These are phyloP conservation scores for Micrasema minimum DNA, from an alignment of 1,140 invertebrate species.

Conservation along the genomic window DNA sequence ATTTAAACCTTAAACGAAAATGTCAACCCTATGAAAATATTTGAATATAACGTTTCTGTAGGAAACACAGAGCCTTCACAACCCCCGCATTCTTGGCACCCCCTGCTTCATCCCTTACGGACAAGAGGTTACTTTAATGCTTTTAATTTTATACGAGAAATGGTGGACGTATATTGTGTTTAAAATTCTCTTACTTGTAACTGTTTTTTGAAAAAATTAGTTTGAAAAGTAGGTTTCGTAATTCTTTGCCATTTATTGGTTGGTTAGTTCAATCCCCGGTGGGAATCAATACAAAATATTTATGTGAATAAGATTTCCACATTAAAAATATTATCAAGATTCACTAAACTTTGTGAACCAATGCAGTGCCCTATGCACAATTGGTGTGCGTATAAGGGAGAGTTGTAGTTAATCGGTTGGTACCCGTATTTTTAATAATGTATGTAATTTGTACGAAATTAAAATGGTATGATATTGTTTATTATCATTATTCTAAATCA, in stretches of 20 bases:
- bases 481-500: background rate
- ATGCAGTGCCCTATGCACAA: too few species aligned
- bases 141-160: constrained; percentile 49
- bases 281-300: too few species aligned
- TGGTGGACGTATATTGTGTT: constrained; percentile 32
- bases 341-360: too few species aligned
- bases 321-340: background rate
- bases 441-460: background rate
- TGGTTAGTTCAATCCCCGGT: too few species aligned
- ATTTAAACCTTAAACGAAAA: constrained; percentile 53
- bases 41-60: constrained; percentile 53
- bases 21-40: constrained; percentile 54
- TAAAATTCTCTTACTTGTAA: background rate
- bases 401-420: too few species aligned
- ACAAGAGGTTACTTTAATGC: constrained; percentile 49
- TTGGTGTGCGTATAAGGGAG: too few species aligned
- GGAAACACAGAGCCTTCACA: constrained; percentile 45
- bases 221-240: background rate
- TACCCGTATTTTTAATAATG: background rate
- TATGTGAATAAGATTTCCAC: background rate
- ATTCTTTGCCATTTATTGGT: background rate
- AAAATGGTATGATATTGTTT: background rate
- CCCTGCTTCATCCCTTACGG: constrained; percentile 24
- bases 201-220: background rate
- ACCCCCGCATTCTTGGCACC: constrained; percentile 35